These are phyloP conservation scores for Sebastes melanostomus DNA, from an alignment of 2,797 vertebrate species.

Conservation along the genomic window DNA sequence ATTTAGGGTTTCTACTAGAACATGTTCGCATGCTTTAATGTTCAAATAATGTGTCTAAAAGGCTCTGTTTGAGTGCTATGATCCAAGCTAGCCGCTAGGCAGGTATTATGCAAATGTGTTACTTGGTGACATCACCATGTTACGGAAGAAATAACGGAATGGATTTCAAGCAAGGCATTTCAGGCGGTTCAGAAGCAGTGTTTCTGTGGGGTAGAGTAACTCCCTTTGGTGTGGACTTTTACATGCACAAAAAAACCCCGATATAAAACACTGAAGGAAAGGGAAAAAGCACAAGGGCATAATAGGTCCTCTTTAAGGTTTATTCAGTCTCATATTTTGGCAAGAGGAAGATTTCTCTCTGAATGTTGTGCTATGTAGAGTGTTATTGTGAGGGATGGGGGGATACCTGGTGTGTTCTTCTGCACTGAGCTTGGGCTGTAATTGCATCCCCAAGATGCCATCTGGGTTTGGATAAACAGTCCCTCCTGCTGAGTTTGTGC, in stretches of 20 bases:
- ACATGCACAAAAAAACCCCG: too few species aligned
- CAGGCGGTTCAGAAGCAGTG: too few species aligned
- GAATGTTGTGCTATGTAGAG: slow-evolving; percentile 24
- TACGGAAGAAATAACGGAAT: too few species aligned
- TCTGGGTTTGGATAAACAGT: slow-evolving; percentile 8
- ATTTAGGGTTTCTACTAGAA: accelerated
- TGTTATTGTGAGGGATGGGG: slow-evolving; percentile 10
- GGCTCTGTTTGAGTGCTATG: too few species aligned
- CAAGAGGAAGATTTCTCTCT: neutral
- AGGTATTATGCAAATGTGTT: too few species aligned
- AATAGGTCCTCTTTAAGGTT: neutral
- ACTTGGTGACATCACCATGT: too few species aligned
- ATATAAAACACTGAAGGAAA: neutral
- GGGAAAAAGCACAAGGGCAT: neutral
- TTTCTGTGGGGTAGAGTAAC: too few species aligned
- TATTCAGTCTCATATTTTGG: neutral
- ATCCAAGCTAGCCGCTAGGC: too few species aligned
- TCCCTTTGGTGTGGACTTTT: too few species aligned
- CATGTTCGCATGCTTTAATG: too few species aligned
- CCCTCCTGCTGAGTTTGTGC: slow-evolving; percentile 3
- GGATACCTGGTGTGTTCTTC: slow-evolving; percentile 5
- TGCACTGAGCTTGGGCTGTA: slow-evolving; percentile 23
- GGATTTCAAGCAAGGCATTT: too few species aligned
- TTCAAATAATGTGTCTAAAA: too few species aligned
- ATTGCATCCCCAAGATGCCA: slow-evolving; percentile 9